Base-by-base conservation (phyloP, 2,797 vertebrate genomes). In the Calcarius lapponicus region DNA sequence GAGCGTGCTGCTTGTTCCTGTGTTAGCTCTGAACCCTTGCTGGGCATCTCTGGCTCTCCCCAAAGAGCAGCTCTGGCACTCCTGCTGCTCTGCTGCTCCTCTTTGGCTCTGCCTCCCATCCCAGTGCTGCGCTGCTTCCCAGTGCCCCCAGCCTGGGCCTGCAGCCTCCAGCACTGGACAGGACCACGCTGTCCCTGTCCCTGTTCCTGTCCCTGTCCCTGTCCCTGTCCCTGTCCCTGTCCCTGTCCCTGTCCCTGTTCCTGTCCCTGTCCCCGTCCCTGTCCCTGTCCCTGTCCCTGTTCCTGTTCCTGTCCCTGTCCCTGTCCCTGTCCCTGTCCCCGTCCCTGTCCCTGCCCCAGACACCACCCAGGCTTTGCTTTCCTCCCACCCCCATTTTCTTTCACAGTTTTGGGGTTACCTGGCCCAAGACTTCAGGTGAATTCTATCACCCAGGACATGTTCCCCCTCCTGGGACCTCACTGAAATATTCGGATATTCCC, bases 381-480 rank as follows among this genome's bases (percentile, higher is more conserved):
- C 24, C 62, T 50, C 43, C 40, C 48, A 28, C 20, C 24, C 19
- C 32, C 38, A 1, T 21, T 40, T 24, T 3, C n/a, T 22, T 45
- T 15, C 25, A 31, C 34, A 18, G 13, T 6, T 54, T 26, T 25
- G 18, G 6, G 19, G 22, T 50, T 50, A 7, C 7, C 14, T 29
- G 31, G 3, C 11, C 67, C 62, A 54, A 50, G 32, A 0, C 22
- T 64, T 31, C 8, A 12, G 13, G 2, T 58, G 13, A 17, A 3
- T 73, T 16, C 0, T 2, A 9, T 4, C 17, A 48, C 3, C 28
- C 17, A 36, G 29, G 22, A 7, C 1, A 0, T 0, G 18, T 13
- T 83, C 34, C 31, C 19, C 43, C 54, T 36, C 18, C 51, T 15
- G 3, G 45, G 15, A 13, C 6, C 26, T 28, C 54, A 2, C 32